These are phyloP conservation scores for Malachius bipustulatus DNA, from an alignment of 2,888 invertebrate genomes.

Conservation along the genomic window DNA sequence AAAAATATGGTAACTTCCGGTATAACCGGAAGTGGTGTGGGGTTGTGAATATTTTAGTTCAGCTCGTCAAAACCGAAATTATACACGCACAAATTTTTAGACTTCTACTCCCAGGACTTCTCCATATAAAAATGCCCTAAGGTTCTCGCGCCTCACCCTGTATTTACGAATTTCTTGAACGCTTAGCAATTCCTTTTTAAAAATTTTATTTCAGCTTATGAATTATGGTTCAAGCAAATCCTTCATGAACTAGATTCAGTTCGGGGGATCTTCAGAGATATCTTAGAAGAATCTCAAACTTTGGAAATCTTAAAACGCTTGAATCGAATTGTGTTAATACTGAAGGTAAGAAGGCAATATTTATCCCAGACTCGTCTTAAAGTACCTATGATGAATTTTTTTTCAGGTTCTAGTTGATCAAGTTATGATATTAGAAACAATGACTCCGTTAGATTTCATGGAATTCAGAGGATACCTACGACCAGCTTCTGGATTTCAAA, in stretches of 20 bases:
- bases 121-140: no score
- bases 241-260: constrained; percentile 94
- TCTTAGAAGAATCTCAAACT: constrained; percentile 82
- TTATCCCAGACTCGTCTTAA: not conserved
- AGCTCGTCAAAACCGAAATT: no score
- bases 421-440: constrained; percentile 94
- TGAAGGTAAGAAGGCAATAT: constrained; percentile 58
- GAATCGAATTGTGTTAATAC: constrained; percentile 81
- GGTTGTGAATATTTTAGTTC: no score
- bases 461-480: constrained; percentile 88
- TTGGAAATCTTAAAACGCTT: constrained; percentile 85
- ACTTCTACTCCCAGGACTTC: no score
- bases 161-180: no score
- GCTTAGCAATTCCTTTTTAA: no score
- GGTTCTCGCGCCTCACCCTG: no score
- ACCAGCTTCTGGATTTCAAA: constrained; percentile 97
- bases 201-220: constrained; percentile 68
- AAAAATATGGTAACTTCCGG: no score
- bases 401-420: constrained; percentile 87
- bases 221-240: constrained; percentile 99
- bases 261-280: constrained; percentile 58
- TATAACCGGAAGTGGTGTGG: no score
- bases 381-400: constrained; percentile 6
- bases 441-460: constrained; percentile 98
- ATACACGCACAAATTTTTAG: no score